A percentile compares a stretch with the other conserved stretches of the same genome.
Conservation (phyloP, 1,140 invertebrate genomes). For the Lineus longissimus region DNA sequence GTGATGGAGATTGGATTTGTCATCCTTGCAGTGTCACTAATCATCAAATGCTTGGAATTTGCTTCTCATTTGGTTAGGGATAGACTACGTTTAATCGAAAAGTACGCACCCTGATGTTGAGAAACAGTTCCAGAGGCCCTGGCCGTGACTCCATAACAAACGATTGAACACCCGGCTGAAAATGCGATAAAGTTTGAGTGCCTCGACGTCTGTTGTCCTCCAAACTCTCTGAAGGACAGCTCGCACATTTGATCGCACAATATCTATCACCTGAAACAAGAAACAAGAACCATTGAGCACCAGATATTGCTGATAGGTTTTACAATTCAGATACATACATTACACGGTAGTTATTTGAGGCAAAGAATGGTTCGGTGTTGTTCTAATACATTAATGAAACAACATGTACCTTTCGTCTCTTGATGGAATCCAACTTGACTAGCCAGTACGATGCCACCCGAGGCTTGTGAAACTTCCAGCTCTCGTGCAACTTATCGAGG, state of each 20-base stretch:
- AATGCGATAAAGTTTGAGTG: slow-evolving; percentile 44
- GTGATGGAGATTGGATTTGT: too few species aligned
- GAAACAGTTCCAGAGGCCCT: slow-evolving; percentile 53
- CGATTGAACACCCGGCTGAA: slow-evolving; percentile 51
- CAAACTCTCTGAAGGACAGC: slow-evolving; percentile 45
- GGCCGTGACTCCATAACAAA: slow-evolving; percentile 52
- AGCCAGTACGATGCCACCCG: slow-evolving; percentile 54
- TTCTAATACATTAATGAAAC: neutral
- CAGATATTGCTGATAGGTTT: neutral
- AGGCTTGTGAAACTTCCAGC: slow-evolving; percentile 53
- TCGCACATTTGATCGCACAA: slow-evolving; percentile 49
- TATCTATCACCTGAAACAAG: slow-evolving; percentile 49
- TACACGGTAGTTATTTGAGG: neutral
- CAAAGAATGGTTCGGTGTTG: neutral
- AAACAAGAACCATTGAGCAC: neutral
- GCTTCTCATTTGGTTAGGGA: too few species aligned
- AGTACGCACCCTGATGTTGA: slow-evolving; percentile 34
- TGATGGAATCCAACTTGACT: slow-evolving; percentile 52
- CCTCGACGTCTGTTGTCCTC: slow-evolving; percentile 41
- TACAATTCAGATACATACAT: neutral
- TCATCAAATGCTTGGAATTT: too few species aligned
- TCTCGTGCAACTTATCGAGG: slow-evolving; percentile 48
- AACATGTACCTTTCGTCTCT: slow-evolving; percentile 45
- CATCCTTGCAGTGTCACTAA: too few species aligned
- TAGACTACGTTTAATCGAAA: too few species aligned